phyloP scores from a whole-genome alignment of 2,888 invertebrate species.

The Parasteatoda lunata region DNA sequence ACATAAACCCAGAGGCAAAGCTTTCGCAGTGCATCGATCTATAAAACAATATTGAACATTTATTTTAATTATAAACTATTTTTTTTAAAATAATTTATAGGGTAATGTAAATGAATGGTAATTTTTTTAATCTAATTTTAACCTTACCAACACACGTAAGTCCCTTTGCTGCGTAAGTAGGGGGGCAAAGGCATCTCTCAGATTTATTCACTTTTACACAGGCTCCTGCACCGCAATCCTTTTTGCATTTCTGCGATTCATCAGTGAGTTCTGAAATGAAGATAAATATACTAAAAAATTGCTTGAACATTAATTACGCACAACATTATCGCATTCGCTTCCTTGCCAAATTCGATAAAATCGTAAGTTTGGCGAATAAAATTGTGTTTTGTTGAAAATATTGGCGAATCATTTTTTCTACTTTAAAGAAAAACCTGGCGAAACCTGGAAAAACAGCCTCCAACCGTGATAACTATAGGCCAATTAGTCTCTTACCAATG shows the following conservation, averaged over 20 bases:
- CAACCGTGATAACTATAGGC: not conserved
- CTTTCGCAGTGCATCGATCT: constrained; percentile 31
- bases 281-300: not conserved
- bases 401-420: too few relatives aligned
- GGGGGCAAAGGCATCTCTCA: constrained; percentile 14
- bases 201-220: not conserved
- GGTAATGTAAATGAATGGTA: not conserved
- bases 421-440: too few relatives aligned
- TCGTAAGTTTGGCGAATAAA: too few relatives aligned
- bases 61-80: not conserved
- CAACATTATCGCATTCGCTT: not conserved
- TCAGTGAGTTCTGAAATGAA: constrained; percentile 6
- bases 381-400: too few relatives aligned
- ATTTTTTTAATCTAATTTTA: not conserved
- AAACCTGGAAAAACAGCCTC: too few relatives aligned
- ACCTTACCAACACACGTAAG: constrained; percentile 16
- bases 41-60: not conserved
- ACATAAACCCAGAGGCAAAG: constrained; percentile 24
- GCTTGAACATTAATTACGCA: not conserved
- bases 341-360: too few relatives aligned
- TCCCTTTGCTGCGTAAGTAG: constrained; percentile 9
- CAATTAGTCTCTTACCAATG: too few relatives aligned
- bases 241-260: not conserved
- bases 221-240: constrained; percentile 9
- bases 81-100: not conserved